Percentiles rank a stretch among this genome's conserved stretches.
These are phyloP conservation scores for Galeopterus variegatus DNA, from an alignment of 2,113 vertebrate genomes.

Conservation along the genomic window DNA sequence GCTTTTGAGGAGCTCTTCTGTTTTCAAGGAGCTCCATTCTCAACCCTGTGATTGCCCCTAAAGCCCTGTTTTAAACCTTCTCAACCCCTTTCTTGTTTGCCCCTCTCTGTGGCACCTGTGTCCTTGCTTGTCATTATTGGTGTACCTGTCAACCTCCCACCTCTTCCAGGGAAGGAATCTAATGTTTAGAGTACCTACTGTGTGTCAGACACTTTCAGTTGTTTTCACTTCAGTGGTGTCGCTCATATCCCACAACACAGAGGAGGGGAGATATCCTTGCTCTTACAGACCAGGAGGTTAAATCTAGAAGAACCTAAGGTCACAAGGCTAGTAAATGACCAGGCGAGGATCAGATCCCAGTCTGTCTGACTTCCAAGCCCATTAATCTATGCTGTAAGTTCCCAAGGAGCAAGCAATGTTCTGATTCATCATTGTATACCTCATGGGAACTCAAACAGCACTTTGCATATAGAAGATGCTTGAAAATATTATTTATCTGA, in stretches of 20 bases:
- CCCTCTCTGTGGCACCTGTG: background rate
- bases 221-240: background rate
- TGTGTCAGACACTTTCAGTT: background rate
- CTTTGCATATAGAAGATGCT: slow-evolving; percentile 54
- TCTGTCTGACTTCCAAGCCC: slow-evolving; percentile 71
- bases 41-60: background rate
- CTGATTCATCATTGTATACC: slow-evolving; percentile 40
- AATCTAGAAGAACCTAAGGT: slow-evolving; percentile 18
- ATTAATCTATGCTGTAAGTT: slow-evolving; percentile 46
- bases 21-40: background rate
- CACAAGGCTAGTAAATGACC: slow-evolving; percentile 61
- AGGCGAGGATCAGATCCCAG: slow-evolving; percentile 6
- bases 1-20: background rate
- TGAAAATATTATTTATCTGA: slow-evolving; percentile 73
- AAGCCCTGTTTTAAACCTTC: background rate
- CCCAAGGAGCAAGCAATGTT: slow-evolving; percentile 22
- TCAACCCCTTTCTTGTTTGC: background rate
- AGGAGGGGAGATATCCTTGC: background rate
- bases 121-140: background rate
- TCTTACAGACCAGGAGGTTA: slow-evolving; percentile 22
- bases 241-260: background rate
- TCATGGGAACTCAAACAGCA: slow-evolving; percentile 67
- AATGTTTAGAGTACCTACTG: background rate
- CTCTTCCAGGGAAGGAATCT: background rate
- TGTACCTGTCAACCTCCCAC: background rate